Percentiles rank a stretch among this genome's conserved stretches.
phyloP scores from a whole-genome alignment of 92 coral and sea anemone genomes.

The Epizoanthus scotinus region DNA sequence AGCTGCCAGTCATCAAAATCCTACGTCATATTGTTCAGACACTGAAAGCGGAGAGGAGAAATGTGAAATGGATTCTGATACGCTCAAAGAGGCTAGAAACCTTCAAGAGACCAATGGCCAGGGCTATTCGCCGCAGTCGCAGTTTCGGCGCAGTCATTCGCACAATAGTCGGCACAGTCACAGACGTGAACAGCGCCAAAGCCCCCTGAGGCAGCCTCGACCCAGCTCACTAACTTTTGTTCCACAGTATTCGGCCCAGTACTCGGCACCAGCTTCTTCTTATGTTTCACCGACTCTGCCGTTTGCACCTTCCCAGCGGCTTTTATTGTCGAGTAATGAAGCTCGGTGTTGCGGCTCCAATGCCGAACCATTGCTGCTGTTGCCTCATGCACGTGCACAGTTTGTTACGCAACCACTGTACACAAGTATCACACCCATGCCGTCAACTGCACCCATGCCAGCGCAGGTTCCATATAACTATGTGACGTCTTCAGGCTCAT shows the following conservation, averaged over 20 bases:
- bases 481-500: constrained; percentile 53
- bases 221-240: constrained; percentile 79
- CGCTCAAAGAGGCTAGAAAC: constrained; percentile 10
- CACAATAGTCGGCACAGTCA: constrained; percentile 43
- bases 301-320: constrained; percentile 75
- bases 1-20: constrained; percentile 17
- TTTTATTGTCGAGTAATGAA: constrained; percentile 67
- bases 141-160: constrained; percentile 30
- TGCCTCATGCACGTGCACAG: constrained; percentile 80
- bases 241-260: constrained; percentile 63
- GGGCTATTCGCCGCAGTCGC: constrained; percentile 30
- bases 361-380: constrained; percentile 63
- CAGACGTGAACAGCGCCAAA: constrained; percentile 45
- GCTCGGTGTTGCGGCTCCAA: constrained; percentile 74
- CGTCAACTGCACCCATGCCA: constrained; percentile 52
- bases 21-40: constrained; percentile 68
- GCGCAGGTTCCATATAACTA: constrained; percentile 71
- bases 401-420: constrained; percentile 80
- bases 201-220: constrained; percentile 62
- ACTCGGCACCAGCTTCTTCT: constrained; percentile 56
- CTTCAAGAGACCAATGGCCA: not conserved
- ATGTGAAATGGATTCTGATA: constrained; percentile 57
- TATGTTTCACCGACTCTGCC: constrained; percentile 75
- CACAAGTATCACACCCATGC: constrained; percentile 61
- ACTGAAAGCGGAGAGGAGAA: constrained; percentile 92